phyloP scores from a whole-genome alignment of 2,113 vertebrate genomes.

The Psophia crepitans region DNA sequence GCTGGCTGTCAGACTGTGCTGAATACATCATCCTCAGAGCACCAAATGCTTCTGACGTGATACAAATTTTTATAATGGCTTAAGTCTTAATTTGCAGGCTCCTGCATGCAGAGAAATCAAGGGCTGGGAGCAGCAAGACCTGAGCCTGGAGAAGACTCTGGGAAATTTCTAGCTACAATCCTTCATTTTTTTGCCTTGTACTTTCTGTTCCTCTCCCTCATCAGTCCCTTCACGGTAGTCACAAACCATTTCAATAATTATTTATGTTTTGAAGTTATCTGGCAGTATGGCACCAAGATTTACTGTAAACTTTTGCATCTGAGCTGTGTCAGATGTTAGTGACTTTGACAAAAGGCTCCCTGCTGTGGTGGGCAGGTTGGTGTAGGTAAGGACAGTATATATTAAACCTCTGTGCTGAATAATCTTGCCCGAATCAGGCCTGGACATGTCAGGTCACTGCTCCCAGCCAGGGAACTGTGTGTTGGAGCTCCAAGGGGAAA shows the following conservation, averaged over 20 bases:
- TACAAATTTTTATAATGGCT: neutral
- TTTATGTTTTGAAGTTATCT: neutral
- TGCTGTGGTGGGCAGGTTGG: neutral
- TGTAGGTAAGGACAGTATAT: neutral
- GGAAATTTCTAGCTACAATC: neutral
- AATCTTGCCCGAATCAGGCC: neutral
- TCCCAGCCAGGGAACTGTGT: neutral
- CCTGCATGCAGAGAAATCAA: neutral
- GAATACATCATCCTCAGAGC: neutral
- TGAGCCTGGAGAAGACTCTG: neutral
- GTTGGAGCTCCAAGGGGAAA: neutral
- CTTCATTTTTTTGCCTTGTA: neutral
- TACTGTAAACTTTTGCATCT: neutral
- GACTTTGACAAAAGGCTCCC: neutral
- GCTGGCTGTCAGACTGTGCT: neutral
- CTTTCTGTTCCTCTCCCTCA: neutral
- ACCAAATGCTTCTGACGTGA: neutral
- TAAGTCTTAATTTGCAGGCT: neutral
- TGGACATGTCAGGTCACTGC: neutral
- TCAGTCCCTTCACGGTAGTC: neutral
- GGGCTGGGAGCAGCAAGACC: neutral
- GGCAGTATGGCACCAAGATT: neutral
- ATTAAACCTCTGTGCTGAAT: neutral
- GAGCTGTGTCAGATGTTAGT: neutral
- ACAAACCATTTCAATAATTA: neutral